Conservation (phyloP, 2,888 invertebrate genomes). For the Troides helena region DNA sequence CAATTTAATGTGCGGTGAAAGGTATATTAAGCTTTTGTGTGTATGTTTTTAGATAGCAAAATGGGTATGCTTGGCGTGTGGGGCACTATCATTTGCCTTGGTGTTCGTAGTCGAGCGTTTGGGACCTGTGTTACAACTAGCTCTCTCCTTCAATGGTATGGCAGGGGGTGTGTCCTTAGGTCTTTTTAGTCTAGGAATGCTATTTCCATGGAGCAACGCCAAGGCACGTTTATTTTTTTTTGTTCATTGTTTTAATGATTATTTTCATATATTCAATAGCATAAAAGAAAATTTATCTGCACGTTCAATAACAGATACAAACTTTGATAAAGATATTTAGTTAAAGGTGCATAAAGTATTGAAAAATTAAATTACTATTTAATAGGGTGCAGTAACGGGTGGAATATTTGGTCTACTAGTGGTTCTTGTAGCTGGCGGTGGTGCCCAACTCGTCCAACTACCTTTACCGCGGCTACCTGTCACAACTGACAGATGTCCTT, state of each 20-base stretch:
- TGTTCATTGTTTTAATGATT: too few species aligned
- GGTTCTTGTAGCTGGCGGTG: slow-evolving; percentile 83
- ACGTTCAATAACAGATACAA: too few species aligned
- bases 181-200: slow-evolving; percentile 92
- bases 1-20: background rate
- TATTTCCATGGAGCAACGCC: slow-evolving; percentile 92
- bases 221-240: slow-evolving; percentile 75
- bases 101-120: slow-evolving; percentile 93
- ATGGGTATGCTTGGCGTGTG: slow-evolving; percentile 85
- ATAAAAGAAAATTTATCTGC: too few species aligned
- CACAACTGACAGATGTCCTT: slow-evolving; percentile 77
- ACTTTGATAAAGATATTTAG: too few species aligned
- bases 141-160: slow-evolving; percentile 93
- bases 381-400: slow-evolving; percentile 83
- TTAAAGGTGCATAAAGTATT: background rate
- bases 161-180: slow-evolving; percentile 93
- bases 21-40: background rate
- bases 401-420: slow-evolving; percentile 80
- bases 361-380: background rate
- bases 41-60: slow-evolving; percentile 62
- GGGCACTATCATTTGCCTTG: slow-evolving; percentile 87
- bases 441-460: slow-evolving; percentile 82
- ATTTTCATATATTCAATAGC: too few species aligned
- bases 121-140: slow-evolving; percentile 93
- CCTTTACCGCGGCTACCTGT: slow-evolving; percentile 64